Evolutionary conservation across 2,113 vertebrate species (phyloP), one percentile per base, ranked within the genome.

Genomic region (Beaufortia kweichowensis): DNA sequence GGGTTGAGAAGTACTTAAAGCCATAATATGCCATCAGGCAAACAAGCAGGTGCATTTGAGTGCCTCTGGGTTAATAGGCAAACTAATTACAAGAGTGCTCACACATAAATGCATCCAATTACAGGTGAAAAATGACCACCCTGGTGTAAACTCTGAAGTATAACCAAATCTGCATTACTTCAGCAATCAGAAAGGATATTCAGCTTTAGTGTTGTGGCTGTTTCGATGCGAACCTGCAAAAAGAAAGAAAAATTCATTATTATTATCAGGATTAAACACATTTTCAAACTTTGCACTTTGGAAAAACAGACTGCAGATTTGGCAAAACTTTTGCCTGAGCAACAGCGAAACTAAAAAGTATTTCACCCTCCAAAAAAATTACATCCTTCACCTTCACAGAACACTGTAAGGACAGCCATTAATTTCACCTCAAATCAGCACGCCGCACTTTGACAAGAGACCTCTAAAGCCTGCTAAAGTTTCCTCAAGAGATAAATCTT

Each of bases 121-220:
- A 59, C 33, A 41, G 31, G 3, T 57, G 69, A 72, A 33, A 43
- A 26, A 57, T 59, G 69, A 43, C 69, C 33, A 43, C 8, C 55
- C 31, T 59, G 15, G 53, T 43, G 53, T 43, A 19, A 41, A 59
- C 11, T n/a, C 4, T 35, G 53, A 55, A 35, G 17, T 55, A 48
- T 14, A 0, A n/a, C 4, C 2, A 41, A 17, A 23, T 69, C 28
- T 50, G 43, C 19, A 33, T 75, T 61, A 63, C 39, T 53, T 24
- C 15, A 28, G 50, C 62, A 35, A 10, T 46, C 43, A 46, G 71
- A 84, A 96, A 98, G 96, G 96, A 99, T 99, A 99, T 98, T 93
- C 84, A 98, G 91, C 90, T 98, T 98, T 83, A 99, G 88, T 15
- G 97, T 98, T 1, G 96, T 97, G 35, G 96, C 97, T 0, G 96